Percentiles rank a stretch among this genome's conserved stretches.
Evolutionary conservation across 1,140 invertebrate species (phyloP).

Genomic region (Calephelis nemesis): DNA sequence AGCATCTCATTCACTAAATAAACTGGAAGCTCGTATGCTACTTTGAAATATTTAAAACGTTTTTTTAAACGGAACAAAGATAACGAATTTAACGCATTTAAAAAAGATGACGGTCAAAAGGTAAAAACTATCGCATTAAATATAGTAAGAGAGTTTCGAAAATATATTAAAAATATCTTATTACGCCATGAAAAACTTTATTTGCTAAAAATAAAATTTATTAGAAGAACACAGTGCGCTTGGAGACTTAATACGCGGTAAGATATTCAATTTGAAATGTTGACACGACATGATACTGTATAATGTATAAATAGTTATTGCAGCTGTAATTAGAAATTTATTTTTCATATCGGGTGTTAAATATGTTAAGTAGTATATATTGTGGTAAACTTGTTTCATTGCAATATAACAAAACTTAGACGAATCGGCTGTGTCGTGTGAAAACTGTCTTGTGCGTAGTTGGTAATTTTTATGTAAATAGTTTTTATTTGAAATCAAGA

Average conservation of each 20-base stretch:
- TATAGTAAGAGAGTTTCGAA: constrained; percentile 22
- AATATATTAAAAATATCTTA: constrained; percentile 23
- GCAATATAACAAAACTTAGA: constrained; percentile 66
- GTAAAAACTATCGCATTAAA: constrained; percentile 16
- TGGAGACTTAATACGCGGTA: constrained; percentile 58
- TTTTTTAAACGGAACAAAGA: background rate
- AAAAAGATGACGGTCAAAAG: constrained; percentile 16
- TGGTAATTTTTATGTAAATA: constrained; percentile 63
- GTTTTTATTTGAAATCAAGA: constrained; percentile 26
- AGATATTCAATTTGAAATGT: constrained; percentile 54
- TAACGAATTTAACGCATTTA: background rate
- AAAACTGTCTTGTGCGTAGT: constrained; percentile 62
- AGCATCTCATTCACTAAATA: no score
- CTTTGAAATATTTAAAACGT: background rate
- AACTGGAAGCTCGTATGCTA: no score
- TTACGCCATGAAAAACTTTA: constrained; percentile 42
- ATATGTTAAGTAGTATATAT: constrained; percentile 75
- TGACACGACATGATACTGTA: constrained; percentile 52
- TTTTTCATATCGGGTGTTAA: constrained; percentile 78
- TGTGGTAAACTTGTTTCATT: constrained; percentile 64
- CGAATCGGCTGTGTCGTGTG: constrained; percentile 77
- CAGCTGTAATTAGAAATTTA: constrained; percentile 78
- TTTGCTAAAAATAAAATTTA: constrained; percentile 49
- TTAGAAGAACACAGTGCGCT: constrained; percentile 63
- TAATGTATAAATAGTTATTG: constrained; percentile 79